Conservation (phyloP, 2,113 vertebrate species). For the Nothobranchius kuhntae region DNA sequence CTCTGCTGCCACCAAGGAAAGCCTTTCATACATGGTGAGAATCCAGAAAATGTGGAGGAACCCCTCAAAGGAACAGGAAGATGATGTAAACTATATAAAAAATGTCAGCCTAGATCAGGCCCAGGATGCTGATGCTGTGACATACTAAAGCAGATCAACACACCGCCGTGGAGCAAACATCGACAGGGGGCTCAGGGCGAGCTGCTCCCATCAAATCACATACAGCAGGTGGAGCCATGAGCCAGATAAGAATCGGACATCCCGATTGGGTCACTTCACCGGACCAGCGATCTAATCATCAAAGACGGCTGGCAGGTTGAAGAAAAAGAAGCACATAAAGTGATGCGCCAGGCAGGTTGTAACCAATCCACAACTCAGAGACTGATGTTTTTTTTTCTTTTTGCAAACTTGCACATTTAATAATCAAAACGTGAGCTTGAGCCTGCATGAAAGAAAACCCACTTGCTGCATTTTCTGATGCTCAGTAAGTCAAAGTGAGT, state of each 20-base stretch:
- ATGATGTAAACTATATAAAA: too few relatives aligned
- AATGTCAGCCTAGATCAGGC: not conserved
- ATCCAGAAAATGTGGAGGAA: too few relatives aligned
- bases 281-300: conserved; percentile 3
- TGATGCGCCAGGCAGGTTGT: not conserved
- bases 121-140: not conserved
- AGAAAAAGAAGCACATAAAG: not conserved
- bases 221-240: not conserved
- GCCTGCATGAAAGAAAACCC: not conserved
- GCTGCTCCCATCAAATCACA: conserved; percentile 3
- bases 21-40: too few relatives aligned
- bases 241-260: not conserved
- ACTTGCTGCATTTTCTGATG: conserved; percentile 20
- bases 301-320: not conserved
- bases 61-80: too few relatives aligned
- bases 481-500: conserved; percentile 18
- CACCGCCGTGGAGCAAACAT: not conserved
- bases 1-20: too few relatives aligned
- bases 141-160: not conserved
- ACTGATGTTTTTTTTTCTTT: not conserved
- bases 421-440: conserved; percentile 11
- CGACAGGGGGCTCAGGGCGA: not conserved
- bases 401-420: not conserved
- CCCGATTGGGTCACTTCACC: conserved; percentile 6
- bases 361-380: not conserved